Evolutionary conservation across 1,140 invertebrate genomes (phyloP), one percentile per base, ranked within the genome.

Genomic region (Ylistrum balloti): DNA sequence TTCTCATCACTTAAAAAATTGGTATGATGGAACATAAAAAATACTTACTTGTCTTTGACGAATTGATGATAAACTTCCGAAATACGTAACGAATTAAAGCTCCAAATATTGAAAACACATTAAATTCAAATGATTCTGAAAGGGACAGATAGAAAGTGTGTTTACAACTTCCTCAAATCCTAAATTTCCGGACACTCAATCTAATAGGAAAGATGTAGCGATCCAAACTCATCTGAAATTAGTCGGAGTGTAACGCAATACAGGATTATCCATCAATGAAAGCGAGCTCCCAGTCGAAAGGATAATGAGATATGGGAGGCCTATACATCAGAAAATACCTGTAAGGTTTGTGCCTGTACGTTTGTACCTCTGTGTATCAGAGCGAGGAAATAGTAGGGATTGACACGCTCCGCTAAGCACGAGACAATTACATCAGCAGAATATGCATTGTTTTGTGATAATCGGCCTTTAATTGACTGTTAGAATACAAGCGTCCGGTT

Each of bases 381-480:
- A 74, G 56, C 56, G 56, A 28, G 22, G 56, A 74, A n/a, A n/a
- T 17, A 74, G 22, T 28, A 28, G 22, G n/a, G 22, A 74, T 74
- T 74, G 56, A 28, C 17, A 74, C 56, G 56, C 56, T 74, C 56
- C 56, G 56, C 56, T 74, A 7, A 28, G 22, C 56, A 74, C n/a
- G n/a, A 74, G 56, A 74, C 56, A 74, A 74, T 74, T 74, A 74
- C 56, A 74, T 74, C 56, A 74, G 28, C 56, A 11, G 56, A 74
- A 74, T 74, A 74, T 74, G 56, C 56, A 74, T 74, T 74, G 56
- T 74, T 74, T 74, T 74, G 56, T 74, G 56, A 17, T 74, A 74
- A 74, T 74, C 28, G 56, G 56, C n/a, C 22, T 74, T 28, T 28
- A 28, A 74, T 74, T 28, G 56, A 74, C 56, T 74, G 56, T 74